Percentiles rank a stretch among this genome's conserved stretches.
These are phyloP conservation scores for Tetramorium alpestre DNA, from an alignment of 1,140 invertebrate genomes.

Conservation along the genomic window DNA sequence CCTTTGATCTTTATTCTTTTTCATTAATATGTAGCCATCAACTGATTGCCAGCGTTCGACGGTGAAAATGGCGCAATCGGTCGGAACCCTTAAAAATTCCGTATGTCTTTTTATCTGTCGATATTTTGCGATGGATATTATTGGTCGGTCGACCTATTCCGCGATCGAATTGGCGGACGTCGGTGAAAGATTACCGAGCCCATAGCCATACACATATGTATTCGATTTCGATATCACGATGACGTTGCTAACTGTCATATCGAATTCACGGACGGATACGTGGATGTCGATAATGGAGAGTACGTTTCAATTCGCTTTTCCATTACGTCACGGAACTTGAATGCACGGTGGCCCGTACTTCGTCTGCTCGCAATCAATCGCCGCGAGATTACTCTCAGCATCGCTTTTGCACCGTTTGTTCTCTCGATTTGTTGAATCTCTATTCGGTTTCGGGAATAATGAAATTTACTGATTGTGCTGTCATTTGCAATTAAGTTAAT, in stretches of 20 bases:
- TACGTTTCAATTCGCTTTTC: slow-evolving; percentile 62
- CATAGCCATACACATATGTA: slow-evolving; percentile 36
- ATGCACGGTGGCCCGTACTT: slow-evolving; percentile 13
- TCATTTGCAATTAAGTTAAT: slow-evolving; percentile 8
- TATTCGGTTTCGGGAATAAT: not conserved
- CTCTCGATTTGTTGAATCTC: slow-evolving; percentile 18
- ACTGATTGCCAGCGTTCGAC: slow-evolving; percentile 1
- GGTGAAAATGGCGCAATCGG: slow-evolving; percentile 22
- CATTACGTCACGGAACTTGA: slow-evolving; percentile 44
- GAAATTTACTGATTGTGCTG: not conserved
- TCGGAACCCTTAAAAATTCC: slow-evolving; percentile 18
- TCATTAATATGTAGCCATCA: not conserved
- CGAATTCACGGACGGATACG: slow-evolving; percentile 51
- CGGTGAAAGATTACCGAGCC: slow-evolving; percentile 43
- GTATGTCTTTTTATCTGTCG: slow-evolving; percentile 32
- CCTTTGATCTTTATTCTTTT: slow-evolving; percentile 6
- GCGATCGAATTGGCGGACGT: slow-evolving; percentile 41
- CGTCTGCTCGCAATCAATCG: slow-evolving; percentile 33
- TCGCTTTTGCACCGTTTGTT: not conserved
- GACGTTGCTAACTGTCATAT: slow-evolving; percentile 59
- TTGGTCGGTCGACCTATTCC: slow-evolving; percentile 25
- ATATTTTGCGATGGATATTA: slow-evolving; percentile 49
- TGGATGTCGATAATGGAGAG: slow-evolving; percentile 51
- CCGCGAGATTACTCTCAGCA: slow-evolving; percentile 40
- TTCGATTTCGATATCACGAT: slow-evolving; percentile 58